These are phyloP conservation scores for Eupithecia subumbrata DNA, from an alignment of 2,888 invertebrate genomes.

Conservation along the genomic window DNA sequence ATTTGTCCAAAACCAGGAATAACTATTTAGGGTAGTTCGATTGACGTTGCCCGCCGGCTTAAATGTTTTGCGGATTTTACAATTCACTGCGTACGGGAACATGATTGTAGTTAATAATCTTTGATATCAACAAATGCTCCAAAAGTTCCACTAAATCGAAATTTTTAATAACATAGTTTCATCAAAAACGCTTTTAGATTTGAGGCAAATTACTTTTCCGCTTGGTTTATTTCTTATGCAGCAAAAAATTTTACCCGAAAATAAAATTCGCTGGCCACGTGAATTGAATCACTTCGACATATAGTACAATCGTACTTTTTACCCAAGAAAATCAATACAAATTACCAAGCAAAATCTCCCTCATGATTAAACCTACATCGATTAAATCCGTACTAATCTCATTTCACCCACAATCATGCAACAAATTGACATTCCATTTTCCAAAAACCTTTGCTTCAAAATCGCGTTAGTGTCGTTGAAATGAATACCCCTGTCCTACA, in stretches of 20 bases:
- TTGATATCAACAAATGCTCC: too few relatives aligned
- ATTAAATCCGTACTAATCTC: not conserved
- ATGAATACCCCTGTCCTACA: constrained; percentile 40
- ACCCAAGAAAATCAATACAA: not conserved
- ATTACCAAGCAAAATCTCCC: not conserved
- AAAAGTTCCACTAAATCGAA: too few relatives aligned
- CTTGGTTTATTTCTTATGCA: not conserved
- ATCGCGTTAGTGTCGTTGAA: constrained; percentile 34
- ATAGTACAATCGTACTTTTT: not conserved
- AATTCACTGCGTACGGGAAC: too few relatives aligned
- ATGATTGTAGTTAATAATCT: too few relatives aligned
- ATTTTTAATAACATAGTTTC: too few relatives aligned
- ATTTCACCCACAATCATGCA: not conserved
- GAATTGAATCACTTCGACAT: not conserved
- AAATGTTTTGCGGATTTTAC: not conserved
- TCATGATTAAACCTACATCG: not conserved
- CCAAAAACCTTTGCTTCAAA: not conserved
- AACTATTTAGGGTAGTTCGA: not conserved
- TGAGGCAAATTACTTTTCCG: not conserved
- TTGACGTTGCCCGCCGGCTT: not conserved
- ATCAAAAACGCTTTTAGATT: not conserved
- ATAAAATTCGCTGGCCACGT: not conserved
- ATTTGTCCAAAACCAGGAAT: not conserved
- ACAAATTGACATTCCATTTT: not conserved
- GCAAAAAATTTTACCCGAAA: not conserved